Percentiles rank a stretch among this genome's conserved stretches.
Evolutionary conservation across 2,113 vertebrate genomes (phyloP).

Genomic region (Sturnus vulgaris): DNA sequence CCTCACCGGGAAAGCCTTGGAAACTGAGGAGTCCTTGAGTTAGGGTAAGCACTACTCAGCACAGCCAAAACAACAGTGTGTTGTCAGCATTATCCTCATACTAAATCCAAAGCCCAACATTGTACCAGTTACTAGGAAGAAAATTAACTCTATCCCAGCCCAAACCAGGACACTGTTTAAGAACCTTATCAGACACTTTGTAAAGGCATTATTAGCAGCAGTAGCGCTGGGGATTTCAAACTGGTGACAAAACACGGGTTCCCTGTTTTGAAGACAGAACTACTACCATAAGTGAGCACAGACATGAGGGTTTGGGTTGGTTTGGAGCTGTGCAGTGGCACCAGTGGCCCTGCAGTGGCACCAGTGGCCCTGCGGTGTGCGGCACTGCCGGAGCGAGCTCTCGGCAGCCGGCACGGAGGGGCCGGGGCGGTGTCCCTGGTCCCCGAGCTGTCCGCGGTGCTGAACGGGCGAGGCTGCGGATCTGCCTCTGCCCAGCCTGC

Average conservation of each 20-base stretch:
- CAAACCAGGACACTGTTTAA: background rate
- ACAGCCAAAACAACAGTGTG: background rate
- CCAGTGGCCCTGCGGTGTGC: accelerated
- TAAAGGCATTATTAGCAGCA: accelerated
- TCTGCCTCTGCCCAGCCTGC: accelerated
- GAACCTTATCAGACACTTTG: background rate
- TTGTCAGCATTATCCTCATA: background rate
- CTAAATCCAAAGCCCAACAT: background rate
- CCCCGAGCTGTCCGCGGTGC: background rate
- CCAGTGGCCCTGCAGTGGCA: accelerated
- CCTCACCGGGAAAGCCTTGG: background rate
- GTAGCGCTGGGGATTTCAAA: background rate
- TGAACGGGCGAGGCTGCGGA: background rate
- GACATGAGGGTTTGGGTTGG: background rate
- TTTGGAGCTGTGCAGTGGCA: background rate
- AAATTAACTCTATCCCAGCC: background rate
- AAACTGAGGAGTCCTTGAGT: background rate
- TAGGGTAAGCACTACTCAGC: background rate
- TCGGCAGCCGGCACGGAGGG: background rate
- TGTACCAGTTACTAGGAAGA: background rate
- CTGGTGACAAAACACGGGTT: accelerated
- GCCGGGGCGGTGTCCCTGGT: no score
- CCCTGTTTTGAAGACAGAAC: background rate
- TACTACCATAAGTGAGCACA: accelerated
- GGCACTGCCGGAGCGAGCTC: background rate